Evolutionary conservation across 2,888 invertebrate species (phyloP), one percentile per base, ranked within the genome.

Genomic region (Philonicus albiceps): DNA sequence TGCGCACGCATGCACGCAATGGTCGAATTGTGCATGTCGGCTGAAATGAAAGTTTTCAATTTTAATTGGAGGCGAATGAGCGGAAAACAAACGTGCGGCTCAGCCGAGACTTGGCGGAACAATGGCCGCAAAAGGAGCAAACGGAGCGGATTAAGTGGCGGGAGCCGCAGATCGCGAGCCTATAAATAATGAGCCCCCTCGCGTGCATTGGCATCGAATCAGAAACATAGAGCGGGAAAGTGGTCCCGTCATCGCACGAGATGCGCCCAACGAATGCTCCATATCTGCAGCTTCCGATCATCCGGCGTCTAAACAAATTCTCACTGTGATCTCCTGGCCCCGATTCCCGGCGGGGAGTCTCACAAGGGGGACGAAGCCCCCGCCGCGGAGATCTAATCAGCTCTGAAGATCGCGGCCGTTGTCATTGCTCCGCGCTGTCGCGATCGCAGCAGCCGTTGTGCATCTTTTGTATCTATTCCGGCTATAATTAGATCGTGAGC

Each of bases 21-120:
- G 55, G n/a, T 55, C 55, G 30, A 80, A 53, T 55, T 80, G 80
- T 55, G 80, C 53, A 40, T 80, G 53, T 80, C 53, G 49, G 53
- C 31, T 53, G 27, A 49, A 78, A 78, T 78, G 78, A 78, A 80
- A 80, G 49, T 80, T 53, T 80, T 80, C 80, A 80, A 80, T 80
- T 80, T 80, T 80, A 80, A 80, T 80, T 80, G 80, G 80, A 53
- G 27, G 49, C 64, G 64, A 53, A 53, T 55, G 43, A 27, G 27
- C 30, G 53, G 43, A 43, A 53, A 40, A 80, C 37, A 49, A 49
- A 43, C 19, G 16, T n/a, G 31, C 76, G 37, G 8, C 43, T 37
- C 37, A 40, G 16, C n/a, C 19, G 11, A 31, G 22, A 40, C 37
- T 37, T 11, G 7, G 13, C 37, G 34, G 16, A 40, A 40, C 53